Base-by-base conservation (phyloP, 2,888 invertebrate species). In the Dione juno region DNA sequence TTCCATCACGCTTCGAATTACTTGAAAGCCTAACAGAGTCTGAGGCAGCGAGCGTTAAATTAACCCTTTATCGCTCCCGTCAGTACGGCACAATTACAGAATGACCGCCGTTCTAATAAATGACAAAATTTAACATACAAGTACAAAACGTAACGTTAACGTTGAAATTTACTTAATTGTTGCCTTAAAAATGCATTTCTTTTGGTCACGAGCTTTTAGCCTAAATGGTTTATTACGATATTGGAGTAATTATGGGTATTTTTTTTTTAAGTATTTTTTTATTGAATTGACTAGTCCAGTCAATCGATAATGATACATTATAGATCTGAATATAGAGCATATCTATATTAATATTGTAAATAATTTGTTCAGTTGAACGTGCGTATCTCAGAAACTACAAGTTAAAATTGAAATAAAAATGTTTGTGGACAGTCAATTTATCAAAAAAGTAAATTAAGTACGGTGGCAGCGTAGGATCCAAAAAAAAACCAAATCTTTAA, bases 31-130 rank as follows among this genome's bases (percentile, higher is more conserved):
- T 70, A 65, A 71, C 73, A 70, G 52, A 63, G 68, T 61, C 67
- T 68, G 68, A 68, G n/a, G 63, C 68, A 84, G 80, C 77, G 75
- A 84, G 81, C 88, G 88, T 86, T 83, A 88, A 88, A 88, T 88
- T 87, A 87, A 86, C 87, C 83, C 85, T 86, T 86, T 86, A 85
- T 77, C 81, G 82, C 79, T 76, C 76, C 76, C 79, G 80, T 79
- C 81, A 81, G 81, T 81, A 79, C 82, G 83, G 81, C 70, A 77
- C 83, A 84, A 85, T 85, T 84, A 82, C 82, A 77, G 75, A 64
- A 71, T 74, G 74, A 78, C 80, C 79, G 74, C 78, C 74, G 82
- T 80, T 80, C 82, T 83, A 85, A 84, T 86, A 84, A 84, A 82
- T 83, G 82, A 80, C 77, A 69, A 81, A 82, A 81, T 82, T 79